Percentiles rank a stretch among this genome's conserved stretches.
Conservation (phyloP, 2,113 vertebrate genomes). For the Cynopterus brachyotis region DNA sequence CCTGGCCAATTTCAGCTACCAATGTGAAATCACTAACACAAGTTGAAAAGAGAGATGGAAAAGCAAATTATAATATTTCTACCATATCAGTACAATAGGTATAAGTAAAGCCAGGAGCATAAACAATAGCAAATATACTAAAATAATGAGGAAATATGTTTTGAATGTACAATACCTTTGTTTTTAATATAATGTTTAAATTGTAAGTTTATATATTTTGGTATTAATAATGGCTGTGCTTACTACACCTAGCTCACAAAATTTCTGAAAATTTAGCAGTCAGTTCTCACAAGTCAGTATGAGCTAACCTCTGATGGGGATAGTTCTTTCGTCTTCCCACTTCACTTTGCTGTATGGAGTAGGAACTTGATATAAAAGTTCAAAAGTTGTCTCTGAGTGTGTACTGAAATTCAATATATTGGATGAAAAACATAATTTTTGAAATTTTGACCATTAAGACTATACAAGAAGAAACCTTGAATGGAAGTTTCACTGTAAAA, state of each 20-base stretch:
- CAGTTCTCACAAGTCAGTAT: neutral
- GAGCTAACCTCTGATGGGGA: neutral
- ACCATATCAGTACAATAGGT: neutral
- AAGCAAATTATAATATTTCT: neutral
- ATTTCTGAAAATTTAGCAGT: neutral
- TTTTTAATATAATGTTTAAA: neutral
- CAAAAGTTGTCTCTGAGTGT: neutral
- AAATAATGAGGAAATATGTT: neutral
- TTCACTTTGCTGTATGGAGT: neutral
- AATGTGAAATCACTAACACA: neutral
- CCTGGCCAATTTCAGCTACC: neutral
- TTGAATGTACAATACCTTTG: neutral
- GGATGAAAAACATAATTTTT: neutral
- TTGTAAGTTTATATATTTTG: neutral
- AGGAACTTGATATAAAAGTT: neutral
- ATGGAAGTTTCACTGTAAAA: neutral
- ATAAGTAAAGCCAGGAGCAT: neutral
- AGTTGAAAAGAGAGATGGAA: neutral
- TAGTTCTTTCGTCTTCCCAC: neutral
- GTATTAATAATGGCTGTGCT: neutral
- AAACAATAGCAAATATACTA: neutral
- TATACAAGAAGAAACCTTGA: neutral
- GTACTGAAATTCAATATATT: neutral
- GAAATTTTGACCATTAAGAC: neutral
- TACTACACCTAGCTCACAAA: neutral